Percentiles rank a stretch among this genome's conserved stretches.
Evolutionary conservation across 2,113 vertebrate genomes (phyloP).

Genomic region (Bambusicola thoracicus): DNA sequence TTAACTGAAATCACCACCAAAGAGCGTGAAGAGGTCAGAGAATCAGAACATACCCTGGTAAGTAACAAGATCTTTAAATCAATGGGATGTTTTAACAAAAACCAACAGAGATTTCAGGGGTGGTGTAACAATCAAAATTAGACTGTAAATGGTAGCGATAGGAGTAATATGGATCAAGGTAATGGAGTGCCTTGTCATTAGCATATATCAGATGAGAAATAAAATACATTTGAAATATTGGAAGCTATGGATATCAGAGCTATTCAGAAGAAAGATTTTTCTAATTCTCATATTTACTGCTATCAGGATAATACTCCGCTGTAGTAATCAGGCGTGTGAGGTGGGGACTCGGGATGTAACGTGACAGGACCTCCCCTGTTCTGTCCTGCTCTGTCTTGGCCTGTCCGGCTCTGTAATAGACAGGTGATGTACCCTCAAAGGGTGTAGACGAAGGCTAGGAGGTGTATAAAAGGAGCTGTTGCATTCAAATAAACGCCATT

Average conservation of each 20-base stretch:
- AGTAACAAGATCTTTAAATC: slow-evolving; percentile 44
- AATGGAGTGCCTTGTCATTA: neutral
- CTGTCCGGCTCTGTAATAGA: too few species aligned
- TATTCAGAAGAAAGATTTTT: neutral
- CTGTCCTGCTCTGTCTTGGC: too few species aligned
- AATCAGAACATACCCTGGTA: slow-evolving; percentile 26
- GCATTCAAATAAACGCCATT: too few species aligned
- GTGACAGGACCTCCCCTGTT: too few species aligned
- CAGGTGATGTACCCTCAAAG: too few species aligned
- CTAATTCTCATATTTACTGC: neutral
- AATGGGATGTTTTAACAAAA: slow-evolving; percentile 31
- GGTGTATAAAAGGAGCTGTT: too few species aligned
- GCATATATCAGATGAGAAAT: neutral
- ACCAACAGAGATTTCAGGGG: neutral
- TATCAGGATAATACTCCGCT: neutral
- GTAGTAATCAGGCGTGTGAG: too few species aligned
- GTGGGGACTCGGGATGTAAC: too few species aligned
- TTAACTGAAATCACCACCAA: slow-evolving; percentile 66
- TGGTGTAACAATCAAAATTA: slow-evolving; percentile 2
- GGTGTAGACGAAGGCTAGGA: too few species aligned
- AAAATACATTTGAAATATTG: neutral
- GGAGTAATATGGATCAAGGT: neutral
- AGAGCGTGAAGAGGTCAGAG: slow-evolving; percentile 46
- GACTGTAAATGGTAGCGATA: neutral
- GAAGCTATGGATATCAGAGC: neutral